phyloP scores from a whole-genome alignment of 2,797 vertebrate genomes.

The Sylvilagus floridanus region DNA sequence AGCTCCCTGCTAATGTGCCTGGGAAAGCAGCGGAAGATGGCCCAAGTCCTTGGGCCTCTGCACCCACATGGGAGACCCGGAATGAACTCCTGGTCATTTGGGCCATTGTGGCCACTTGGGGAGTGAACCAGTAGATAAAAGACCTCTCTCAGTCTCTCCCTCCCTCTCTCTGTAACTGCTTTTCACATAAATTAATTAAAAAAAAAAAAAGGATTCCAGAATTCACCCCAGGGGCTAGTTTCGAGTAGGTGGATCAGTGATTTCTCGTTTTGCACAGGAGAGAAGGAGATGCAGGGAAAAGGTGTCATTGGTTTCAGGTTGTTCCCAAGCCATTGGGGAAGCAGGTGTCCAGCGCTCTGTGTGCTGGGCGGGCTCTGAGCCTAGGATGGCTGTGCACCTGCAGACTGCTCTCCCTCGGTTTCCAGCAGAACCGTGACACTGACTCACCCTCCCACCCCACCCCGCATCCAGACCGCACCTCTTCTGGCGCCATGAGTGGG shows the following conservation, averaged over 20 bases:
- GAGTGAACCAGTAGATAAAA: no score
- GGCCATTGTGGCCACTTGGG: no score
- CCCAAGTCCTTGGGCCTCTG: no score
- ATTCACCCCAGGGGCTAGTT: not conserved
- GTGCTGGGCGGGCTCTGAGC: not conserved
- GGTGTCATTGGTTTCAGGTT: not conserved
- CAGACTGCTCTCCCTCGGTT: not conserved
- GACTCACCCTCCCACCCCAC: not conserved
- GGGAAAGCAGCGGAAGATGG: no score
- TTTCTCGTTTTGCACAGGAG: conserved; percentile 16
- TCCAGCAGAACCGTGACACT: not conserved
- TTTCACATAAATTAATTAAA: no score
- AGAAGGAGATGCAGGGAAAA: not conserved
- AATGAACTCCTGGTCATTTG: no score
- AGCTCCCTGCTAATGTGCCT: no score
- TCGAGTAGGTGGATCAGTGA: not conserved
- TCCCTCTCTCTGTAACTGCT: no score
- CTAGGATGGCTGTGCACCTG: not conserved
- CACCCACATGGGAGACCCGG: no score
- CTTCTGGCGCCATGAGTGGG: not conserved
- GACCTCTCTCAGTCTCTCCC: no score
- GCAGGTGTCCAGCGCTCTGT: not conserved
- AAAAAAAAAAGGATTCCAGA: not conserved
- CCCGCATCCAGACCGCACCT: not conserved
- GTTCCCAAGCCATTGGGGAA: not conserved